phyloP scores from a whole-genome alignment of 1,140 invertebrate genomes.

The Aporrectodea caliginosa region DNA sequence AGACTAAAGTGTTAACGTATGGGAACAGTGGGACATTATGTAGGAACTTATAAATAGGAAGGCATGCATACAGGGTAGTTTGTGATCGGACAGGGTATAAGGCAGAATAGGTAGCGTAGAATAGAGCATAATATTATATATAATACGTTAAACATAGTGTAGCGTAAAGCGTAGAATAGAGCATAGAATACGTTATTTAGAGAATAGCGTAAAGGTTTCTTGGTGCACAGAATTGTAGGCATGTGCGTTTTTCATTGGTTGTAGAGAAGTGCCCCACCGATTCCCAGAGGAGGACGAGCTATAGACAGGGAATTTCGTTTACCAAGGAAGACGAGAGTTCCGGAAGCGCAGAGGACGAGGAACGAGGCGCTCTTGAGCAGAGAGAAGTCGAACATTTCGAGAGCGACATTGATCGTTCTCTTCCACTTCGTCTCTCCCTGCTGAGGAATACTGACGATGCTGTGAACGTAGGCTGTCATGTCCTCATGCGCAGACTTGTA shows the following conservation, averaged over 20 bases:
- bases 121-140: no score
- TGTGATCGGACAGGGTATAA: no score
- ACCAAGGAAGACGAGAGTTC: slow-evolving; percentile 89
- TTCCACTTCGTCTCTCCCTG: slow-evolving; percentile 43
- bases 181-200: no score
- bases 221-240: background rate
- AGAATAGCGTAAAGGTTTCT: background rate
- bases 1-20: no score
- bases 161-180: no score
- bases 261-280: background rate
- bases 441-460: slow-evolving; percentile 49
- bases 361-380: slow-evolving; percentile 83
- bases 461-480: slow-evolving; percentile 59
- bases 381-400: slow-evolving; percentile 54
- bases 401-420: slow-evolving; percentile 69
- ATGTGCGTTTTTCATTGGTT: background rate
- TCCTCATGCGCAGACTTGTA: slow-evolving; percentile 73
- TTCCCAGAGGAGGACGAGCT: background rate
- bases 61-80: no score
- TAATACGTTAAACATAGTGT: no score
- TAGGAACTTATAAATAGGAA: no score
- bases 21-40: no score
- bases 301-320: slow-evolving; percentile 27
- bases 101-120: no score
- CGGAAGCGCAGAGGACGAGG: slow-evolving; percentile 76